Evolutionary conservation across 2,797 vertebrate species (phyloP).

Genomic region (Phrynocephalus vlangalii): DNA sequence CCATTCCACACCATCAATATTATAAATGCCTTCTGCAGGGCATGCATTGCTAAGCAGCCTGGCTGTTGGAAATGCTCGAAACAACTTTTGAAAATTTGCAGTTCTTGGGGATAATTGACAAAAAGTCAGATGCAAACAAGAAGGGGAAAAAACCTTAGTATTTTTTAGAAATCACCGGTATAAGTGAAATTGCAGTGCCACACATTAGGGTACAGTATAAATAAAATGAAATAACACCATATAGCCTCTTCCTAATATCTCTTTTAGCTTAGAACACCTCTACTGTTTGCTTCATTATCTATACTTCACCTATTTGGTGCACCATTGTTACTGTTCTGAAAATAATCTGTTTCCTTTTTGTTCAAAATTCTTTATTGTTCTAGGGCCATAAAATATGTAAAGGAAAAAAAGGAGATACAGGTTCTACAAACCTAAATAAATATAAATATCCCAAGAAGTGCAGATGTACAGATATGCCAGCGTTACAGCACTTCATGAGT

Average conservation of each 20-base stretch:
- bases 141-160: background rate
- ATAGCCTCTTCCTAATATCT: no score
- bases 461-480: background rate
- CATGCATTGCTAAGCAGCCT: slow-evolving; percentile 1
- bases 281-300: background rate
- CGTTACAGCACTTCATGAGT: background rate
- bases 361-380: no score
- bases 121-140: background rate
- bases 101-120: slow-evolving; percentile 5
- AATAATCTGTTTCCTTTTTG: no score
- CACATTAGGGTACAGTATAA: background rate
- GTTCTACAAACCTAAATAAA: no score
- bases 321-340: background rate
- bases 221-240: background rate
- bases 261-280: background rate
- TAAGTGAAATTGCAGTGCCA: background rate
- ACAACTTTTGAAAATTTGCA: slow-evolving; percentile 10
- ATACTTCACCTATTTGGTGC: background rate
- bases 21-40: slow-evolving; percentile 31
- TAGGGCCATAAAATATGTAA: no score
- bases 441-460: background rate
- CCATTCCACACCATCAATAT: slow-evolving; percentile 38
- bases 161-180: background rate
- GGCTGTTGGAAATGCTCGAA: slow-evolving; percentile 21
- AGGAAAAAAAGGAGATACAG: no score